Evolutionary conservation across 2,797 vertebrate species (phyloP).

Genomic region (Notamacropus eugenii): DNA sequence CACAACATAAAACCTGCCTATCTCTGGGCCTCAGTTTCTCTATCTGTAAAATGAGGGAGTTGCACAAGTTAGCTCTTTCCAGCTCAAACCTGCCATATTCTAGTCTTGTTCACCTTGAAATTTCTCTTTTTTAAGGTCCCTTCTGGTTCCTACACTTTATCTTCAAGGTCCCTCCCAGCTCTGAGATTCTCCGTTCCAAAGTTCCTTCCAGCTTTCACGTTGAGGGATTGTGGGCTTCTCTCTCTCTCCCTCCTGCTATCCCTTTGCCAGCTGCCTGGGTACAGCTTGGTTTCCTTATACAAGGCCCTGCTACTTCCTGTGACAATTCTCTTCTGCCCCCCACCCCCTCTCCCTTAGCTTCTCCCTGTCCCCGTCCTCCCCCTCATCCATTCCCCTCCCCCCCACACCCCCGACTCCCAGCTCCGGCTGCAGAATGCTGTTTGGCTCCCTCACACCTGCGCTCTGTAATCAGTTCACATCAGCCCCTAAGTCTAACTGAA

Average conservation of each 20-base stretch:
- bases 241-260: neutral
- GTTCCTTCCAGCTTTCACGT: neutral
- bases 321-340: neutral
- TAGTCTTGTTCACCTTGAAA: neutral
- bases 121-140: neutral
- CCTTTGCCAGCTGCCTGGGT: neutral
- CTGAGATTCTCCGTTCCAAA: neutral
- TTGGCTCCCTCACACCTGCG: slow-evolving; percentile 10
- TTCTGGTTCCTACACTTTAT: neutral
- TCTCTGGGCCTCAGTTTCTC: neutral
- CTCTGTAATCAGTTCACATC: slow-evolving; percentile 52
- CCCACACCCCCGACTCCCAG: neutral
- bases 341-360: accelerated
- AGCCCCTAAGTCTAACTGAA: slow-evolving; percentile 73
- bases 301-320: neutral
- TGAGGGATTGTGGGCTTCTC: neutral
- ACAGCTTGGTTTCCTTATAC: neutral
- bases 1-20: neutral
- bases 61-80: neutral
- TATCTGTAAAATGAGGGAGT: neutral
- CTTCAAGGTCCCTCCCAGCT: neutral
- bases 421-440: neutral
- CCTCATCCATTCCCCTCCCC: accelerated
- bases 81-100: neutral
- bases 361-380: accelerated